Evolutionary conservation across 2,797 vertebrate genomes (phyloP).

Genomic region (Propithecus deckenii): DNA sequence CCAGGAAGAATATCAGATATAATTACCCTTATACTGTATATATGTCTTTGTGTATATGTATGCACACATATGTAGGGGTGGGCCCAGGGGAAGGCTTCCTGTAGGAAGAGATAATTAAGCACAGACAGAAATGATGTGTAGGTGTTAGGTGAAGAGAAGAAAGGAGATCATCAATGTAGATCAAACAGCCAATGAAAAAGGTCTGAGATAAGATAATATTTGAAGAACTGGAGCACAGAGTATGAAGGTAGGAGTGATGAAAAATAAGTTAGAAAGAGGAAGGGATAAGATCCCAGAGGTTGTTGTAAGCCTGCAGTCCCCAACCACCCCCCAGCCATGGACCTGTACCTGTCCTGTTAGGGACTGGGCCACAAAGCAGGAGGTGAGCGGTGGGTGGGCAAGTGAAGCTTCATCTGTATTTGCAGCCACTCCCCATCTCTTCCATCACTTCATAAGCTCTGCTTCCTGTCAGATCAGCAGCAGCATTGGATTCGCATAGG

Average conservation of each 20-base stretch:
- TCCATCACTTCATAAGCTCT: fast-evolving
- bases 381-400: too few relatives aligned
- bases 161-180: neutral
- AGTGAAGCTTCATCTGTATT: too few relatives aligned
- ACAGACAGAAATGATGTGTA: neutral
- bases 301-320: neutral
- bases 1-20: neutral
- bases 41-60: neutral
- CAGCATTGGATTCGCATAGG: too few relatives aligned
- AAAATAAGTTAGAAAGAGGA: neutral
- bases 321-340: too few relatives aligned
- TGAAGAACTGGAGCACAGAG: neutral
- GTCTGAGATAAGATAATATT: neutral
- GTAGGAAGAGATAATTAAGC: neutral
- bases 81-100: neutral
- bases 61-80: too few relatives aligned
- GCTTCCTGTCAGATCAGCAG: too few relatives aligned
- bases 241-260: neutral
- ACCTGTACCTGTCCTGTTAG: too few relatives aligned
- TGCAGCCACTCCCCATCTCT: too few relatives aligned
- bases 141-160: neutral
- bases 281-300: too few relatives aligned
- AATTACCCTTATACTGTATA: neutral
- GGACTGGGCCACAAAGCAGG: too few relatives aligned
- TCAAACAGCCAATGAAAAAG: neutral